Conservation (phyloP, 2,113 vertebrate genomes). For the Columbina picui region DNA sequence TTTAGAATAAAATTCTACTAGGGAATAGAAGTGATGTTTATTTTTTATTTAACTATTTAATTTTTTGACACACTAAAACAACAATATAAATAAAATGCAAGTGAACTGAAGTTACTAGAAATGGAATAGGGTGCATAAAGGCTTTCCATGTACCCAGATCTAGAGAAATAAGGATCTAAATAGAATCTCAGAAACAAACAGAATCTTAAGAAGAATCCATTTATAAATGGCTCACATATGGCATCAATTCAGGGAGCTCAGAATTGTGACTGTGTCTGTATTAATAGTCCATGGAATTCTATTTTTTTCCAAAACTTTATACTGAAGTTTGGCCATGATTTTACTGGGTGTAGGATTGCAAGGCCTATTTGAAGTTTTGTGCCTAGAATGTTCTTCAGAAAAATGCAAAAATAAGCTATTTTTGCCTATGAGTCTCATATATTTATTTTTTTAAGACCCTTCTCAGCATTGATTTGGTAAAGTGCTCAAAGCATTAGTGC, state of each 20-base stretch:
- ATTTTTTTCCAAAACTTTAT: accelerated
- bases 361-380: neutral
- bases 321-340: neutral
- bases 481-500: neutral
- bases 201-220: neutral
- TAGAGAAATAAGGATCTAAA: neutral
- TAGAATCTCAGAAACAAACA: neutral
- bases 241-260: neutral
- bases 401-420: neutral
- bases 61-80: neutral
- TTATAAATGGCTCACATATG: neutral
- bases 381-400: neutral
- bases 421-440: neutral
- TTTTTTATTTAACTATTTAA: neutral
- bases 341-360: neutral
- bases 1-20: neutral
- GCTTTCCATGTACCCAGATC: neutral
- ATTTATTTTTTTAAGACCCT: neutral
- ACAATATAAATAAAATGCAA: neutral
- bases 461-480: neutral
- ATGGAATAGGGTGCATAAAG: neutral
- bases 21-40: neutral
- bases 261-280: neutral
- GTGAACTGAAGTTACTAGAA: neutral
- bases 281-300: neutral